Percentiles rank a stretch among this genome's conserved stretches.
phyloP scores from a whole-genome alignment of 37 sponge, comb jelly and placozoan species.

The Ephydatia muelleri region DNA sequence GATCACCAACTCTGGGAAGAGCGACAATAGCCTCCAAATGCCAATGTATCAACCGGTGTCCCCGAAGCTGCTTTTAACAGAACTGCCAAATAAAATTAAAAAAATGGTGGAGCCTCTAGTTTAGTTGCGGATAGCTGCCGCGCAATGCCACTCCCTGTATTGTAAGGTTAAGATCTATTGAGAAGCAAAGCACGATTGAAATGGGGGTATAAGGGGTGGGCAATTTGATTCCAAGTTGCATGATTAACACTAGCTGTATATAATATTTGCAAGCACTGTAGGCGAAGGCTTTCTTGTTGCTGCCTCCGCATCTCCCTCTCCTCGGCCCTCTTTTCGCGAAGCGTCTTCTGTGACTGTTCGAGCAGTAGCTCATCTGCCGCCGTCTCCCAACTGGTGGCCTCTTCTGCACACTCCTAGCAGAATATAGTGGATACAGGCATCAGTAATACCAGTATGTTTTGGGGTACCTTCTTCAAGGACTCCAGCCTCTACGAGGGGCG shows the following conservation, averaged over 20 bases:
- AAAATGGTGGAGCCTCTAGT: too few relatives aligned
- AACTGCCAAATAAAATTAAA: too few relatives aligned
- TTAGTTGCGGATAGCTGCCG: too few relatives aligned
- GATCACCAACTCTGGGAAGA: conserved; percentile 77
- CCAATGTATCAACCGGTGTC: neutral
- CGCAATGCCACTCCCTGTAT: too few relatives aligned
- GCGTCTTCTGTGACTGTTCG: neutral
- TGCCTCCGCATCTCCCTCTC: conserved; percentile 29
- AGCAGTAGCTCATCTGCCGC: conserved; percentile 11
- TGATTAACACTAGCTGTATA: neutral
- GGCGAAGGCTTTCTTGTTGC: conserved; percentile 9
- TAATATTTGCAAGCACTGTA: conserved; percentile 8
- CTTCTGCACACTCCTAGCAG: conserved; percentile 40
- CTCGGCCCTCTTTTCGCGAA: conserved; percentile 28
- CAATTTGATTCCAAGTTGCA: neutral
- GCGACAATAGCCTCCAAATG: neutral
- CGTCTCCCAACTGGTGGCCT: conserved; percentile 36
- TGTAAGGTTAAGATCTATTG: too few relatives aligned
- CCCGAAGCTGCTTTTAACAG: too few relatives aligned
- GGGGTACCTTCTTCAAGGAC: too few relatives aligned
- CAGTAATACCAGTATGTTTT: too few relatives aligned
- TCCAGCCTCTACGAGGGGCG: too few relatives aligned
- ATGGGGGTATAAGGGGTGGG: neutral
- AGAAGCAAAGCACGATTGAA: too few relatives aligned
- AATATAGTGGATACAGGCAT: too few relatives aligned